A percentile compares a stretch with the other conserved stretches of the same genome.
Evolutionary conservation across 2,888 invertebrate species (phyloP).

Genomic region (Notodonta dromedarius): DNA sequence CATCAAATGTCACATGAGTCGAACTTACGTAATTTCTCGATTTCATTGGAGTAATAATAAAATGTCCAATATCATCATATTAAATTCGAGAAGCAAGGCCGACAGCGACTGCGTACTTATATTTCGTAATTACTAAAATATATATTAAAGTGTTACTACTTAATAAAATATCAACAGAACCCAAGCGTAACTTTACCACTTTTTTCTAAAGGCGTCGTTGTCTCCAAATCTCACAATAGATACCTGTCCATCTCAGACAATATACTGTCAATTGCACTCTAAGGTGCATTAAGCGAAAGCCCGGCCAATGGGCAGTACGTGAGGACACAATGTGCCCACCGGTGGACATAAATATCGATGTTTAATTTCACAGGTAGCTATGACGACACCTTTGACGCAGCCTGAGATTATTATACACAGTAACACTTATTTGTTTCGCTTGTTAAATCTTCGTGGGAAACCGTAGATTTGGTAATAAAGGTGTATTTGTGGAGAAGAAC

Average conservation of each 20-base stretch:
- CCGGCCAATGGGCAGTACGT: conserved; percentile 62
- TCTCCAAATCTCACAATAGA: conserved; percentile 47
- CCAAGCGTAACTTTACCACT: background rate
- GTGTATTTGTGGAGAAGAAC: background rate
- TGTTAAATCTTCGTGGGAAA: conserved; percentile 22
- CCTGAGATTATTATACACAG: conserved; percentile 33
- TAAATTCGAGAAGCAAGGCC: no score
- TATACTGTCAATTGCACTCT: conserved; percentile 71
- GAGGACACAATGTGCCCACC: conserved; percentile 61
- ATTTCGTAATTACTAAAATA: no score
- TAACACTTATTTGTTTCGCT: conserved; percentile 19
- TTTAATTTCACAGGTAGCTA: conserved; percentile 69
- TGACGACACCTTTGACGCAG: conserved; percentile 65
- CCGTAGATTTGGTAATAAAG: background rate
- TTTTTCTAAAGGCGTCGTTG: conserved; percentile 22
- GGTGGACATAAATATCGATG: conserved; percentile 54
- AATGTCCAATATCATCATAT: no score
- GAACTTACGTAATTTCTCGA: no score
- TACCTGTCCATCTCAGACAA: conserved; percentile 78
- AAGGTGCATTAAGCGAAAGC: conserved; percentile 67
- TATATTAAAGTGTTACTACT: no score
- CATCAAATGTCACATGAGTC: no score
- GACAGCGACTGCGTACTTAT: no score
- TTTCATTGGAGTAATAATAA: no score
- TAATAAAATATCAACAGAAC: conserved; percentile 5